Percentiles rank a stretch among this genome's conserved stretches.
Evolutionary conservation across 2,113 vertebrate genomes (phyloP).

Genomic region (Pithys albifrons): DNA sequence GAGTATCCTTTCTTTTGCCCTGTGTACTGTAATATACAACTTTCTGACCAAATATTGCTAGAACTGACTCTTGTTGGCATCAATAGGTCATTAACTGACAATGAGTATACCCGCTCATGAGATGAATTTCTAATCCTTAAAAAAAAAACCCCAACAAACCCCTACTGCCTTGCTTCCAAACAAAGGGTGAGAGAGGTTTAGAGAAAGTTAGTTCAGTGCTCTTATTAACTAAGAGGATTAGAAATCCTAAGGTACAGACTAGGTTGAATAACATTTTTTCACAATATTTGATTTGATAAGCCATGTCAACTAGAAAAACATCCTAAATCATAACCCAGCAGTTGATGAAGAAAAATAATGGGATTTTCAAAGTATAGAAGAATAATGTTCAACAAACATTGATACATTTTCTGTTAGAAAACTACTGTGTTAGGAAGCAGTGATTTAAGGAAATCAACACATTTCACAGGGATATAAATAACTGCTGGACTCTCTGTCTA

Average conservation of each 20-base stretch:
- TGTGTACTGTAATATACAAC: neutral
- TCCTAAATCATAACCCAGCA: neutral
- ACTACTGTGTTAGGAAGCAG: neutral
- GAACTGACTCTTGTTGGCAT: neutral
- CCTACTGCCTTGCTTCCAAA: neutral
- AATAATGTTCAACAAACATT: neutral
- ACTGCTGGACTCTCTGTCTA: neutral
- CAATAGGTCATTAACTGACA: neutral
- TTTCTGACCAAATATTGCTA: conserved; percentile 10
- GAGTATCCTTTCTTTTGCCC: neutral
- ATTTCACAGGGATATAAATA: neutral
- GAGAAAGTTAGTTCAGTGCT: neutral
- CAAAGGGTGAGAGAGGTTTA: neutral
- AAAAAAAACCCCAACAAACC: neutral
- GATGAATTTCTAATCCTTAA: conserved; percentile 28
- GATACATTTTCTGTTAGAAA: neutral
- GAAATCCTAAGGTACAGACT: neutral
- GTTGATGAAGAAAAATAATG: neutral
- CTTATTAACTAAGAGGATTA: conserved; percentile 58
- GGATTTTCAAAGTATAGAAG: neutral
- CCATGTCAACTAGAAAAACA: neutral
- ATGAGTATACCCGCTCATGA: neutral
- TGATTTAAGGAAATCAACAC: neutral
- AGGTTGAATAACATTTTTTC: neutral
- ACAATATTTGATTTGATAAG: conserved; percentile 1